phyloP scores from a whole-genome alignment of 2,888 invertebrate species.

The Lepidochrysops patricia region DNA sequence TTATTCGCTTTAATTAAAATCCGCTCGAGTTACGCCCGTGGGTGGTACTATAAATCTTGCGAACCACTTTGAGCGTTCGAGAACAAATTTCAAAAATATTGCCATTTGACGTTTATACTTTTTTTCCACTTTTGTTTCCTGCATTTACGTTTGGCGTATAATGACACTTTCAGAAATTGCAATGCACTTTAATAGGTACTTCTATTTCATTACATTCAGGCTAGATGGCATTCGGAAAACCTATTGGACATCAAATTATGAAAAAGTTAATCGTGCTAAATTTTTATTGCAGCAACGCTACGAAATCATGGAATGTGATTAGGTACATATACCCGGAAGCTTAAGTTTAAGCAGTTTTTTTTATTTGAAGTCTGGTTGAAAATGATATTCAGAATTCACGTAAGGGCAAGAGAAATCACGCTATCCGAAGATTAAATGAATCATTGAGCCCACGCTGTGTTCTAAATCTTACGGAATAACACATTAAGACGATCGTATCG shows the following conservation, averaged over 20 bases:
- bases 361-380: no score
- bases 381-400: background rate
- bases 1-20: conserved; percentile 17
- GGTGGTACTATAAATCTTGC: conserved; percentile 14
- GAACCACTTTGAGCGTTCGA: background rate
- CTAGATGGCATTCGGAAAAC: no score
- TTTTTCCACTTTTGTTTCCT: background rate
- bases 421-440: conserved; percentile 8
- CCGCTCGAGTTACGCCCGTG: conserved; percentile 13
- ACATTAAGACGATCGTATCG: conserved; percentile 2
- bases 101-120: background rate
- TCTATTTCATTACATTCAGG: no score
- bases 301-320: no score
- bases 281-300: no score
- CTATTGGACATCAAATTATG: no score
- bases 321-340: no score
- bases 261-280: no score
- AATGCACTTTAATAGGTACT: no score
- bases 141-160: no score
- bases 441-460: background rate
- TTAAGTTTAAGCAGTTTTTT: no score
- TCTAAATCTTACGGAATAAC: background rate
- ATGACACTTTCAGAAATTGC: no score
- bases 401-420: background rate
- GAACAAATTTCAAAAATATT: conserved; percentile 9